These are phyloP conservation scores for Tinamus guttatus DNA, from an alignment of 2,113 vertebrate species.

Conservation along the genomic window DNA sequence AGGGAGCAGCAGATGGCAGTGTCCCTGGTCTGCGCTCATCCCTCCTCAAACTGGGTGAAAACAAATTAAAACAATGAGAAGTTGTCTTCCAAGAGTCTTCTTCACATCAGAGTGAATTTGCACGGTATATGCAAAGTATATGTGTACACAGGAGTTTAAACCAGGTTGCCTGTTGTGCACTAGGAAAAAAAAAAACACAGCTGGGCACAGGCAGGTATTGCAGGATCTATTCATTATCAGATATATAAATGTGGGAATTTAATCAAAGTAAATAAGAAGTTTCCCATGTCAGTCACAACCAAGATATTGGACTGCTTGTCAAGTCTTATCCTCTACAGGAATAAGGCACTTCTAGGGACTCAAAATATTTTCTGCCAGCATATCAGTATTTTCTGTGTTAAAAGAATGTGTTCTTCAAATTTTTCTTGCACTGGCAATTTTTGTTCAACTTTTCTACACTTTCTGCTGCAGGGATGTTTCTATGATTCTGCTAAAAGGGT, in stretches of 20 bases:
- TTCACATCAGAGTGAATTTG: background rate
- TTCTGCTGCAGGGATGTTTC: background rate
- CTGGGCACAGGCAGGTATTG: background rate
- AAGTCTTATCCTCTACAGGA: background rate
- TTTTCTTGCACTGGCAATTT: background rate
- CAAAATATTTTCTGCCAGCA: background rate
- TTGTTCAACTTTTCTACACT: background rate
- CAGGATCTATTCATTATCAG: background rate
- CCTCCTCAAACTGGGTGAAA: background rate
- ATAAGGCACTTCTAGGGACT: background rate
- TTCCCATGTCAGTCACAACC: background rate
- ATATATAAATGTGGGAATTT: background rate
- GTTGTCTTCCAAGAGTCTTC: background rate
- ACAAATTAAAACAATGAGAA: background rate
- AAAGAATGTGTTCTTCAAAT: background rate
- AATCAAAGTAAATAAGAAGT: background rate
- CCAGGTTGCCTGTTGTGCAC: background rate
- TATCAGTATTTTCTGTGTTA: background rate
- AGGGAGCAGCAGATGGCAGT: background rate
- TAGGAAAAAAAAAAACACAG: background rate
- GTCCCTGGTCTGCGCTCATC: background rate
- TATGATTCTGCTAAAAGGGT: background rate
- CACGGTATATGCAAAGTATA: fast-evolving
- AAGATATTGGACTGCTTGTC: background rate
- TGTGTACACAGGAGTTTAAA: background rate